Conservation (phyloP, 2,797 vertebrate genomes). For the Eospalax fontanierii region DNA sequence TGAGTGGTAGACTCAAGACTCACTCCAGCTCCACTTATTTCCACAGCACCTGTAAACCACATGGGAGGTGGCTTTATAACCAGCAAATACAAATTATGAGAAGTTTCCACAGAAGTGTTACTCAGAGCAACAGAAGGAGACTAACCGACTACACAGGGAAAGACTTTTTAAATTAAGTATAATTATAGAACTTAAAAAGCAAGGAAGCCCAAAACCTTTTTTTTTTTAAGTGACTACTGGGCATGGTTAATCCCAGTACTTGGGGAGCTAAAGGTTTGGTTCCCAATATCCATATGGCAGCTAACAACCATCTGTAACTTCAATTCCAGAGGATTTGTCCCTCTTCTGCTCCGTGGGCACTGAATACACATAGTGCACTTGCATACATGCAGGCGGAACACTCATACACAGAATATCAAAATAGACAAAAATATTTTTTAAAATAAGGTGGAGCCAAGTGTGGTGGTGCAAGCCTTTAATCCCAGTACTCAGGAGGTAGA, state of each 20-base stretch:
- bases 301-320: too few relatives aligned
- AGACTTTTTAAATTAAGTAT: conserved; percentile 1
- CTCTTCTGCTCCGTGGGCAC: too few relatives aligned
- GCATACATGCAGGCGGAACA: too few relatives aligned
- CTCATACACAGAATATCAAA: too few relatives aligned
- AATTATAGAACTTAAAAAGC: conserved; percentile 45
- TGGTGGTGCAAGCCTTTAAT: too few relatives aligned
- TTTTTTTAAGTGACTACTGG: not conserved
- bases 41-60: not conserved
- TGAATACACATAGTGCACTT: too few relatives aligned
- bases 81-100: conserved; percentile 7
- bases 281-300: too few relatives aligned
- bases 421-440: too few relatives aligned
- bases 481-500: too few relatives aligned
- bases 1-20: not conserved
- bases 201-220: conserved; percentile 21
- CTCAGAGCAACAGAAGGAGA: not conserved
- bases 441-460: too few relatives aligned
- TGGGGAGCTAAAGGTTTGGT: not conserved
- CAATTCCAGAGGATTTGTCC: too few relatives aligned
- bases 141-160: not conserved
- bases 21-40: not conserved
- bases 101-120: not conserved
- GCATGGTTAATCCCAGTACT: not conserved
- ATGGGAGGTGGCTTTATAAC: not conserved